These are phyloP conservation scores for Mythimna impura DNA, from an alignment of 2,888 invertebrate genomes.

Conservation along the genomic window DNA sequence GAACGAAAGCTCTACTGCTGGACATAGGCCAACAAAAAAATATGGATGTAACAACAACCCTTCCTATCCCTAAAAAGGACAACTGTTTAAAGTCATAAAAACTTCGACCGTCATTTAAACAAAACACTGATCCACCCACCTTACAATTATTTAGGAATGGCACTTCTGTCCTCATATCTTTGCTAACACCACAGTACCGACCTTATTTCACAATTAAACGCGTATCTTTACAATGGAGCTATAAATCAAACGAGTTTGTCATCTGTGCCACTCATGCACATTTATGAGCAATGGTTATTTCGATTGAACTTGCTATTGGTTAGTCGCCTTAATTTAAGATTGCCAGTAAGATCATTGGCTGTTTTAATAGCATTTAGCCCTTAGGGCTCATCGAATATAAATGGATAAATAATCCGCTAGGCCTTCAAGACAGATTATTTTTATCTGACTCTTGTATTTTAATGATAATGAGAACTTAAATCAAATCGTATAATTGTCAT, in stretches of 20 bases:
- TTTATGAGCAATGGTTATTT: slow-evolving; percentile 60
- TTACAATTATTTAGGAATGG: slow-evolving; percentile 9
- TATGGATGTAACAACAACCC: no score
- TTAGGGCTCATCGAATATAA: slow-evolving; percentile 21
- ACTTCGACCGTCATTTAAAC: no score
- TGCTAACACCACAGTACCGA: slow-evolving; percentile 60
- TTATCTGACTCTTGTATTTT: slow-evolving; percentile 16
- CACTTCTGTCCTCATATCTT: slow-evolving; percentile 31
- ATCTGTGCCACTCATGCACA: slow-evolving; percentile 63
- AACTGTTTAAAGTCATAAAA: no score
- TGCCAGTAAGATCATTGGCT: slow-evolving; percentile 20
- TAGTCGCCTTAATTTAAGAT: slow-evolving; percentile 46
- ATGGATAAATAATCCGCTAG: slow-evolving; percentile 9
- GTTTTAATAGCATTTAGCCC: slow-evolving; percentile 20
- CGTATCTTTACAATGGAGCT: slow-evolving; percentile 79
- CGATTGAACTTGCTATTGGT: slow-evolving; percentile 53
- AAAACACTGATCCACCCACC: neutral
- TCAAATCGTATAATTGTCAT: neutral
- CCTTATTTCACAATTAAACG: slow-evolving; percentile 81
- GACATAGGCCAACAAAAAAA: no score
- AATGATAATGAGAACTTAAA: slow-evolving; percentile 4
- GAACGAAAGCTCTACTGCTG: no score
- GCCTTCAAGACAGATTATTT: neutral
- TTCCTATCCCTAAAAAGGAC: no score
- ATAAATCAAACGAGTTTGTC: slow-evolving; percentile 83